These are phyloP conservation scores for Poeciliopsis gracilis DNA, from an alignment of 2,797 vertebrate genomes.

Conservation along the genomic window DNA sequence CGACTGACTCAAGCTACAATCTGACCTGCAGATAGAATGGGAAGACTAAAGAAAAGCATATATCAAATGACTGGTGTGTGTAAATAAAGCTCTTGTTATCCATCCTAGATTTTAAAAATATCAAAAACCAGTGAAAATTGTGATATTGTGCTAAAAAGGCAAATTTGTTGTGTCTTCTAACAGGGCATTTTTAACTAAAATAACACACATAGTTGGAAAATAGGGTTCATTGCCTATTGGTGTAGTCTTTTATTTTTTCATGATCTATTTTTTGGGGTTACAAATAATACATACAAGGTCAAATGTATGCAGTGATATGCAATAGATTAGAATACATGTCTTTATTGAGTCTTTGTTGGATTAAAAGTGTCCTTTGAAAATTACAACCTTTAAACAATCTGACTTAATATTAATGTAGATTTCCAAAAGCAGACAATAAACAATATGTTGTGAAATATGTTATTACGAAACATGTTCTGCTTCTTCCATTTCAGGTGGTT, in stretches of 20 bases:
- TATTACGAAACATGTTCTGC: not conserved
- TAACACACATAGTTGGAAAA: not conserved
- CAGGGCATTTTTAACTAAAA: not conserved
- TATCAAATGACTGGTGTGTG: not conserved
- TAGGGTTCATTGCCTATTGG: not conserved
- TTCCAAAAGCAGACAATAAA: not conserved
- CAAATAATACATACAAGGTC: no score
- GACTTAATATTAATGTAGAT: not conserved
- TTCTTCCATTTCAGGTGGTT: not conserved
- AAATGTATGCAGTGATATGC: no score
- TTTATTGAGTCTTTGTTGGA: no score
- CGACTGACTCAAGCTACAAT: conserved; percentile 12
- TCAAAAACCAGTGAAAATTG: not conserved
- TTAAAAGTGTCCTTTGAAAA: not conserved
- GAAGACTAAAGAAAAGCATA: not conserved
- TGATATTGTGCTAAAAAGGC: not conserved
- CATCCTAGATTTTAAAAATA: not conserved
- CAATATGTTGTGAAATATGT: not conserved
- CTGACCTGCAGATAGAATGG: conserved; percentile 15
- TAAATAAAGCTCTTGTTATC: not conserved
- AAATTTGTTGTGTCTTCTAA: not conserved
- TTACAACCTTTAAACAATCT: not conserved
- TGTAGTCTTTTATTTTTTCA: not conserved
- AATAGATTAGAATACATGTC: no score
- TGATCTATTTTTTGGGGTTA: not conserved